Base-by-base conservation (phyloP, 2,113 vertebrate species). In the Planiliza haematocheilus region DNA sequence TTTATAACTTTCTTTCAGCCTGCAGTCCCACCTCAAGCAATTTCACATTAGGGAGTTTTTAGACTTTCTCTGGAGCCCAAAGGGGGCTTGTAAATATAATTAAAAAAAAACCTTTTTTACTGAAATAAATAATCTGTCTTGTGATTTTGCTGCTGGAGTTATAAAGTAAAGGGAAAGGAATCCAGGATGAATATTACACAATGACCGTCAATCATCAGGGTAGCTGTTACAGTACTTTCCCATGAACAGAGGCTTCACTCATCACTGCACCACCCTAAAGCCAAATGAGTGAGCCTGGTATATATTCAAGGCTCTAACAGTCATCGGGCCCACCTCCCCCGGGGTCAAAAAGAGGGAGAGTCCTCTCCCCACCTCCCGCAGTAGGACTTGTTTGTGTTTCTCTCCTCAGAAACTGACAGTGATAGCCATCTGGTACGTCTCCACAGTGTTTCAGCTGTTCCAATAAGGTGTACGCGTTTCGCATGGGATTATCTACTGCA, bases 331-430 rank as follows among this genome's bases (percentile, higher is more conserved):
- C 58, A 70, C 66, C 34, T 80, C 13, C 41, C 68, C 57, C 2
- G 9, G 64, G 65, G 63, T 62, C 68, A 74, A 13, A 60, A 10
- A 69, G 50, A 62, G 46, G 42, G 50, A 84, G 63, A 57, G 56
- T 80, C 50, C 18, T 48, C 53, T 43, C 20, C 18, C 53, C 12
- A 30, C 34, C 20, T 50, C 37, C 70, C 34, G 17, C 61, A 46
- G 62, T n/a, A 56, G 50, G 42, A 73, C 57, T 46, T 71, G 65
- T 79, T 82, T 84, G 41, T 63, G 67, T 71, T 80, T 43, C 43
- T 59, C 36, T 11, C 50, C 18, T 59, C 62, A 43, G 62, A 72
- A 81, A 77, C 51, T 24, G 39, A 70, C 43, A 68, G 6, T 71
- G 53, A 77, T 62, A 77, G 21, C 62, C 48, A 57, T 86, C 63